A percentile compares a stretch with the other conserved stretches of the same genome.
These are phyloP conservation scores for Rhynchophorus ferrugineus DNA, from an alignment of 1,140 invertebrate species.

Conservation along the genomic window DNA sequence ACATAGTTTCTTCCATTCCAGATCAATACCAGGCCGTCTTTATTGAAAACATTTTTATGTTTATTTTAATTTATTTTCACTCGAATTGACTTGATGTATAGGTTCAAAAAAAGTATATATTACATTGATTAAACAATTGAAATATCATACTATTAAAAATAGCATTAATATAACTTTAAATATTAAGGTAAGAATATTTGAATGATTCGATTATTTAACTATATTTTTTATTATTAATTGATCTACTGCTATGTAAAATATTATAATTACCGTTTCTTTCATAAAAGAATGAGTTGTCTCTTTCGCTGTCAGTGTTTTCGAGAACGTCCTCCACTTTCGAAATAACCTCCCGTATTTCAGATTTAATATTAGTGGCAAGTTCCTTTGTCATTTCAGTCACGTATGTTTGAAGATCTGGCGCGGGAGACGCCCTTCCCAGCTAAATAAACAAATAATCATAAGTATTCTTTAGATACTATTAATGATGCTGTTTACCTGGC, in stretches of 20 bases:
- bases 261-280: slow-evolving; percentile 28
- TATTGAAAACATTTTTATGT: too few species aligned
- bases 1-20: too few species aligned
- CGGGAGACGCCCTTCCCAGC: slow-evolving; percentile 53
- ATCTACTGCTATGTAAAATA: too few species aligned
- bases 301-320: slow-evolving; percentile 51
- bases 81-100: too few species aligned
- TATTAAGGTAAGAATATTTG: not conserved
- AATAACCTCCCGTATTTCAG: slow-evolving; percentile 70
- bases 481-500: slow-evolving; percentile 36
- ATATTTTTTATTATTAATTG: not conserved
- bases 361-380: slow-evolving; percentile 71
- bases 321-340: slow-evolving; percentile 68
- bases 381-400: slow-evolving; percentile 69
- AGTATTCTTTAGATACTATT: not conserved
- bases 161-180: too few species aligned
- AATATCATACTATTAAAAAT: too few species aligned
- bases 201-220: not conserved
- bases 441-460: slow-evolving; percentile 21
- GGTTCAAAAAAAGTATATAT: too few species aligned
- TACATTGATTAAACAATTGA: too few species aligned
- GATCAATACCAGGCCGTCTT: too few species aligned
- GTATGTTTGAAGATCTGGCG: slow-evolving; percentile 61
- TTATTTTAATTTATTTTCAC: too few species aligned
- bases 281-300: slow-evolving; percentile 34